phyloP scores from a whole-genome alignment of 2,113 vertebrate species.

The Struthio camelus region DNA sequence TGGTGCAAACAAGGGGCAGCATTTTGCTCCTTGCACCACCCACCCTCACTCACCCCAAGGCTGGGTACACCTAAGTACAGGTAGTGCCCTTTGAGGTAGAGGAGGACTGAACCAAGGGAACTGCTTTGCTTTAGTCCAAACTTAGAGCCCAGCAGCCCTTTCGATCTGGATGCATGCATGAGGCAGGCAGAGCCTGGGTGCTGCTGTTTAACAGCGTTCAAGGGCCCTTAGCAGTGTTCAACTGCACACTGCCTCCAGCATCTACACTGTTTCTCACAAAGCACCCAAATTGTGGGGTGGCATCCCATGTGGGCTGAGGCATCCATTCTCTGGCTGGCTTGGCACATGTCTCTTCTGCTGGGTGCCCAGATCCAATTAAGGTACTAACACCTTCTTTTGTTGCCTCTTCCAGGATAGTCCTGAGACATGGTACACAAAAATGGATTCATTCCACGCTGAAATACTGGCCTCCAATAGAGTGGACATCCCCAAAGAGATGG shows the following conservation, averaged over 20 bases:
- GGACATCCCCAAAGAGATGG: conserved; percentile 33
- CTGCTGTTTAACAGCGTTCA: background rate
- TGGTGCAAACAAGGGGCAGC: background rate
- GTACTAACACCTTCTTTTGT: background rate
- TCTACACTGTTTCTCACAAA: background rate
- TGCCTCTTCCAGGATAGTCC: conserved; percentile 66
- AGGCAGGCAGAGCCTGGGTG: background rate
- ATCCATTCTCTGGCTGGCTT: background rate
- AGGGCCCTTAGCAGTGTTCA: background rate
- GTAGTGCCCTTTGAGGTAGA: background rate
- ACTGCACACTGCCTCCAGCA: background rate
- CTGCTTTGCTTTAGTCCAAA: background rate
- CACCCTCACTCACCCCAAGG: background rate
- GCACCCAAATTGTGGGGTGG: background rate
- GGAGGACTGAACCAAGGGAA: background rate
- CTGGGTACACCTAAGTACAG: background rate
- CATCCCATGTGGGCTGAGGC: background rate
- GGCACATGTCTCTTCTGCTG: background rate
- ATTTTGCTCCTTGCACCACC: background rate
- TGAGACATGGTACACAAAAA: conserved; percentile 76
- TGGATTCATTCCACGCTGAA: conserved; percentile 77
- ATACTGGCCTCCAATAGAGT: conserved; percentile 69
- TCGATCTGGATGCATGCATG: background rate
- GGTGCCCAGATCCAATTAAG: background rate
- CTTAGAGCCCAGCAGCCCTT: background rate